phyloP scores from a whole-genome alignment of 2,797 vertebrate genomes.

The Enteromius radiatus region DNA sequence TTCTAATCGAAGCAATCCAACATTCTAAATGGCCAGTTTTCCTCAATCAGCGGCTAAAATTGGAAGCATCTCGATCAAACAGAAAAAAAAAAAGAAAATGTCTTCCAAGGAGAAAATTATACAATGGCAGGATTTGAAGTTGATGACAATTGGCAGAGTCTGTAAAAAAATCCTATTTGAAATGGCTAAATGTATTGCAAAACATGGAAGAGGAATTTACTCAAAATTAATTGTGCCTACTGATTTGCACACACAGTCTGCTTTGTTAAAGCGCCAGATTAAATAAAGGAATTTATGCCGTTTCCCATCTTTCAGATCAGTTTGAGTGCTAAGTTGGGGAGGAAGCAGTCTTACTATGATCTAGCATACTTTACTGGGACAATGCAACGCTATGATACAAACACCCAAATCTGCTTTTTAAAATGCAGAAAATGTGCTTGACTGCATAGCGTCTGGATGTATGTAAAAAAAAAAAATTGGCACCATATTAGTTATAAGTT shows the following conservation, averaged over 20 bases:
- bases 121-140: slow-evolving; percentile 24
- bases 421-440: neutral
- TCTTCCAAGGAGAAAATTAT: slow-evolving; percentile 34
- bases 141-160: slow-evolving; percentile 32
- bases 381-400: neutral
- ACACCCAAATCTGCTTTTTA: neutral
- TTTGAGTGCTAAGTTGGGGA: neutral
- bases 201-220: slow-evolving; percentile 20
- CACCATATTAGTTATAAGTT: neutral
- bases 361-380: neutral
- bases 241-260: slow-evolving; percentile 23
- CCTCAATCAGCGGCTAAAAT: slow-evolving; percentile 20
- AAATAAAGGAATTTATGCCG: slow-evolving; percentile 10
- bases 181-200: slow-evolving; percentile 41
- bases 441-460: neutral
- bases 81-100: slow-evolving; percentile 21
- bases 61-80: slow-evolving; percentile 41
- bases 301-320: neutral
- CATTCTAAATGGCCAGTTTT: slow-evolving; percentile 23
- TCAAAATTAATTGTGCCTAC: neutral
- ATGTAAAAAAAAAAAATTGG: neutral
- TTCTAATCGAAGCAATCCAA: neutral
- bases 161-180: slow-evolving; percentile 39
- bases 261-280: slow-evolving; percentile 11
- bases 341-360: neutral